These are phyloP conservation scores for Notarius lentiginosus DNA, from an alignment of 2,113 vertebrate species.

Conservation along the genomic window DNA sequence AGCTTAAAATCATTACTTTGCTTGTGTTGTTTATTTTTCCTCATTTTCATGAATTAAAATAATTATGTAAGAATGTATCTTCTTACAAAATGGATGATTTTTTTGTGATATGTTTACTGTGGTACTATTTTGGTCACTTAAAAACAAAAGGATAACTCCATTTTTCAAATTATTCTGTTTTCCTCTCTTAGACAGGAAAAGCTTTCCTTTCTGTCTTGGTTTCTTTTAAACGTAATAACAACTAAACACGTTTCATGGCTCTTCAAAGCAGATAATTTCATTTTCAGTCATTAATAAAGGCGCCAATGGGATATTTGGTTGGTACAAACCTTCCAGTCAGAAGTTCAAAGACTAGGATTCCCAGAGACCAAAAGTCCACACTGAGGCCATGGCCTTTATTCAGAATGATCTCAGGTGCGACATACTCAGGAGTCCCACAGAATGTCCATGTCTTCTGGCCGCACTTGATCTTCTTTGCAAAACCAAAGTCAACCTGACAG, in stretches of 20 bases:
- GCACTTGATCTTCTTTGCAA: constrained; percentile 88
- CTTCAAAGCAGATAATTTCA: neutral
- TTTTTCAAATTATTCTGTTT: neutral
- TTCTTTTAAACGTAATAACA: neutral
- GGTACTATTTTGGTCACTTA: neutral
- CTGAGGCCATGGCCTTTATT: constrained; percentile 93
- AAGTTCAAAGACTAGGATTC: constrained; percentile 91
- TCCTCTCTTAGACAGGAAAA: neutral
- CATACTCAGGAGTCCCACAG: constrained; percentile 93
- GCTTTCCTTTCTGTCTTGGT: neutral
- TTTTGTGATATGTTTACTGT: neutral
- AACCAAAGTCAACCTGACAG: constrained; percentile 90
- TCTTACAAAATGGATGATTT: neutral
- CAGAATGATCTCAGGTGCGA: constrained; percentile 92
- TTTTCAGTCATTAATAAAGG: neutral
- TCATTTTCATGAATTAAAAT: neutral
- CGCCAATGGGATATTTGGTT: neutral
- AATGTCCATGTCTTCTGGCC: constrained; percentile 96
- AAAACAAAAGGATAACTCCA: neutral
- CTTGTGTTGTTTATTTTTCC: neutral
- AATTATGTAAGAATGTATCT: neutral
- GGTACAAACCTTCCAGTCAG: constrained; percentile 84
- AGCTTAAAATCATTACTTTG: neutral
- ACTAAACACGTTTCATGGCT: neutral
- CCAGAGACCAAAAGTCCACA: constrained; percentile 93